Percentiles rank a stretch among this genome's conserved stretches.
phyloP scores from a whole-genome alignment of 1,140 invertebrate species.

The Pygmarrhopalites habei region DNA sequence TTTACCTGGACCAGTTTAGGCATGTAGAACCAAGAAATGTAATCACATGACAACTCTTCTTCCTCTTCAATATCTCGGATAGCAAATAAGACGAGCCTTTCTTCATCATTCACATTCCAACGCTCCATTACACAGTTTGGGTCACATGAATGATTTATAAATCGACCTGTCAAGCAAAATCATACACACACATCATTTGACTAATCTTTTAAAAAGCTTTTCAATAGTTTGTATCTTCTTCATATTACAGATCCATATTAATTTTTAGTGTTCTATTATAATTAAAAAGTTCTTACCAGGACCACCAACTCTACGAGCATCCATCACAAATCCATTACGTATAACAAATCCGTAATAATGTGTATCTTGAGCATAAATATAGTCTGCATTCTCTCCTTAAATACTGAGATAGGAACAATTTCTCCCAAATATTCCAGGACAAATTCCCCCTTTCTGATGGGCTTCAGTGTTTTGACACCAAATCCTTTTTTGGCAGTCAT shows the following conservation, averaged over 20 bases:
- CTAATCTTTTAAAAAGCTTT: no score
- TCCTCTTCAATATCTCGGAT: constrained; percentile 72
- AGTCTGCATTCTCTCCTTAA: constrained; percentile 64
- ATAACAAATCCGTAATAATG: constrained; percentile 95
- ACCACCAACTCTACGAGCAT: constrained; percentile 92
- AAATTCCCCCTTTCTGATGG: constrained; percentile 75
- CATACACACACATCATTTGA: no score
- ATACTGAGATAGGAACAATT: constrained; percentile 83
- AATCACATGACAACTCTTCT: constrained; percentile 91
- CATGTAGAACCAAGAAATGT: constrained; percentile 82
- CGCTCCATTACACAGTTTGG: constrained; percentile 99
- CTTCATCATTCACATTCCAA: constrained; percentile 91
- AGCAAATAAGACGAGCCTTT: constrained; percentile 91
- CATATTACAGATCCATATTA: no score
- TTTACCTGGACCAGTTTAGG: constrained; percentile 63
- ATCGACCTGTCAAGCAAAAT: constrained; percentile 53
- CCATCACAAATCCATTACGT: constrained; percentile 88
- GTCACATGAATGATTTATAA: constrained; percentile 96
- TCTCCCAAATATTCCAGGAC: constrained; percentile 96
- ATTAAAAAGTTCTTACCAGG: constrained; percentile 56
- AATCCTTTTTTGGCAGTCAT: no score
- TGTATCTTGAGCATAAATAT: constrained; percentile 80
- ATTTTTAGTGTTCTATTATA: no score
- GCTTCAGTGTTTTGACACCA: constrained; percentile 59
- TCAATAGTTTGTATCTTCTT: no score